Evolutionary conservation across 2,113 vertebrate species (phyloP), one percentile per base, ranked within the genome.

Genomic region (Callopanchax toddi): DNA sequence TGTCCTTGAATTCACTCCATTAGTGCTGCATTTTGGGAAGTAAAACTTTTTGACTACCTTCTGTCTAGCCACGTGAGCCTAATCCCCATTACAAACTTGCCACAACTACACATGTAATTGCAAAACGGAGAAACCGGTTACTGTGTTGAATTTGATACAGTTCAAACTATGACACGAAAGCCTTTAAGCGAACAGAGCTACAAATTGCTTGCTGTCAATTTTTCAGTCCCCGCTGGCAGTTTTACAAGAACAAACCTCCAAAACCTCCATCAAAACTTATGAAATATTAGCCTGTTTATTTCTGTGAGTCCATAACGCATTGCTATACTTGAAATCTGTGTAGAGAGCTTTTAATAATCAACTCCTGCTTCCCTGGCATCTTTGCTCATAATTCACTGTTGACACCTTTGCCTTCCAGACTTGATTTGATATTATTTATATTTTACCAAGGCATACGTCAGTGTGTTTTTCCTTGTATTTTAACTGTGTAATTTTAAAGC

Each of bases 341-440:
- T 79, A 53, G 69, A 60, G 69, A 79, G 68, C 46, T 50, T 87
- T 86, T 85, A 70, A 86, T 89, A 85, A 90, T 87, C 67, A 55
- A 80, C 74, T 71, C 34, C 49, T 52, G 71, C 57, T 71, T 80
- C 83, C 69, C 58, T 43, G 44, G 61, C 81, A 79, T 91, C 79
- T 75, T 73, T 76, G 71, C 76, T 76, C 56, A 77, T 90, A 92
- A 93, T 90, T 90, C 91, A 93, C 88, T 86, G 82, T 85, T 60
- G 87, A 87, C 83, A 88, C 75, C 65, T 81, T 91, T 86, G 86
- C 82, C 89, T 87, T 74, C 77, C 80, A 82, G 89, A 86, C 82
- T 83, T 82, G 77, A 85, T 83, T 84, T 84, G 60, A 72, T 84
- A 86, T 86, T 52, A 90, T 89, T 89, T 87, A 86, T 91, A 90